These are phyloP conservation scores for Montipora sp. DNA, from an alignment of 64 coral and sea anemone genomes.

Conservation along the genomic window DNA sequence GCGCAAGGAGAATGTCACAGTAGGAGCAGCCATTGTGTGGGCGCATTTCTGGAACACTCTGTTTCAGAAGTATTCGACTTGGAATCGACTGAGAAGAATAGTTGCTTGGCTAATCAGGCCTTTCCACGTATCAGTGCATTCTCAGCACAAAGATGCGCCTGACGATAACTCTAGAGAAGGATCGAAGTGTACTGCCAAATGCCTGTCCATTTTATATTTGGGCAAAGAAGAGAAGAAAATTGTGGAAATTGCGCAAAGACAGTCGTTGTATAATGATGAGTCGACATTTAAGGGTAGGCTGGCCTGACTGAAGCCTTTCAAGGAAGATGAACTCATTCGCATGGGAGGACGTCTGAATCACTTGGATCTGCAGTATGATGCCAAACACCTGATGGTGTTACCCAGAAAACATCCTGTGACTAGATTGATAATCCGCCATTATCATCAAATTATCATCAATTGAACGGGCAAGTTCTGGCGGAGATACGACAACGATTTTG, in stretches of 20 bases:
- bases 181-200: not conserved
- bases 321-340: slow-evolving; percentile 32
- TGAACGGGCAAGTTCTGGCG: slow-evolving; percentile 54
- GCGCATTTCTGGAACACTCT: not conserved
- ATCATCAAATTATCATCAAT: slow-evolving; percentile 58
- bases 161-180: not conserved
- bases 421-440: slow-evolving; percentile 57
- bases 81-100: not conserved
- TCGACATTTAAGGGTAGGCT: not conserved
- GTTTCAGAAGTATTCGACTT: not conserved
- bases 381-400: slow-evolving; percentile 60
- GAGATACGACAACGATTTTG: slow-evolving; percentile 62
- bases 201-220: slow-evolving; percentile 30
- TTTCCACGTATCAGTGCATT: not conserved
- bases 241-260: slow-evolving; percentile 11
- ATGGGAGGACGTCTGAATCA: slow-evolving; percentile 49
- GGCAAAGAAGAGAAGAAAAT: slow-evolving; percentile 48
- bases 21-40: not conserved
- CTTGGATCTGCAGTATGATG: slow-evolving; percentile 29
- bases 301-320: slow-evolving; percentile 3
- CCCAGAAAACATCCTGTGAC: slow-evolving; percentile 40
- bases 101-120: not conserved
- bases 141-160: not conserved
- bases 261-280: slow-evolving; percentile 18
- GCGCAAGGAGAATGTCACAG: not conserved